Base-by-base conservation (phyloP, 2,888 invertebrate species). In the Scaptomyza reducta region DNA sequence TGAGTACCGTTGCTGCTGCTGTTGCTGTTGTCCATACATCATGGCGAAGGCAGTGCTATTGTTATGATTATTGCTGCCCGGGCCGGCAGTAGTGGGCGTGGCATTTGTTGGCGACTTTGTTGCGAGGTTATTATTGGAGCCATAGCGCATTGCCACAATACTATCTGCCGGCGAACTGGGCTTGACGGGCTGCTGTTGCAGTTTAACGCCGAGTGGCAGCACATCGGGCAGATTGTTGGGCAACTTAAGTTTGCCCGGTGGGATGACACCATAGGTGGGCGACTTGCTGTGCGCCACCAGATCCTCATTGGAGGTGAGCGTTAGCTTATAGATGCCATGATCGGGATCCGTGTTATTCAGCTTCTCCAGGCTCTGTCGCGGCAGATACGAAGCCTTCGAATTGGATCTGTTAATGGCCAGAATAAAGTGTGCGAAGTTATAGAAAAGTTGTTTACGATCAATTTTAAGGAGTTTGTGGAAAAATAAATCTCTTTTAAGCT, bases 301-400 rank as follows among this genome's bases (percentile, higher is more conserved):
- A 70, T 92, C 91, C 58, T 93, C 93, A 66, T 93, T 94, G 6
- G 95, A 95, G 22, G 95, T 95, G 92, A 95, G 93, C 16, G 95
- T 95, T 47, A 95, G 92, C 88, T 95, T 95, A 91, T 96, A 96
- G 88, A 95, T 95, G 70, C 96, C 96, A 85, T 94, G 94, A 90
- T 95, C 95, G 66, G 94, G 94, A 90, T 95, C 95, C 62, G 93
- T 85, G 56, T 89, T 90, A 73, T 94, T 94, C 46, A 93, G 92
- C 80, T 94, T 93, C 75, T 95, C 95, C 70, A 94, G 93, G 87
- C 95, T 95, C 58, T 95, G 93, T 41, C 95, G 93, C 71, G 95
- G 94, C 91, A 95, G 91, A 90, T 95, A 95, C 61, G 95, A 95
- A 74, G 95, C 95, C 92, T 96, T 96, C 55, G 96, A 96, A 89